Base-by-base conservation (phyloP, 2,888 invertebrate species). In the Ditula angustiorana region DNA sequence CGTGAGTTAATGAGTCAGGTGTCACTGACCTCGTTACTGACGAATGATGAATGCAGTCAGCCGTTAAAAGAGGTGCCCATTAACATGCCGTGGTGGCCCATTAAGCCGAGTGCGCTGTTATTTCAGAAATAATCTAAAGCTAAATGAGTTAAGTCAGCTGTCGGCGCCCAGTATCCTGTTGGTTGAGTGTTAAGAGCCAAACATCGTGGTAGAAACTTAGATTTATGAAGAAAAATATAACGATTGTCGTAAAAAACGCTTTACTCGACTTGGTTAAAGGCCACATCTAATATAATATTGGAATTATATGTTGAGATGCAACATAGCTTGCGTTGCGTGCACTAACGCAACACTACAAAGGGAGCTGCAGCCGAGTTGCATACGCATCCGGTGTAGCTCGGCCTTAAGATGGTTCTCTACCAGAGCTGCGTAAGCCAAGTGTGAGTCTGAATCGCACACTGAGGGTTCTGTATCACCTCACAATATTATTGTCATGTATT, bases 21-120 rank as follows among this genome's bases (percentile, higher is more conserved):
- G 88, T 85, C 88, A 83, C 81, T 82, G 88, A 78, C 88, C 90
- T 87, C 86, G 85, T 87, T 88, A 89, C 77, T 63, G 75, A 74
- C 77, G 76, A 81, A 85, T 87, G 88, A 90, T 87, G 85, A 83
- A 90, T 88, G 85, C 76, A 82, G 76, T 82, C 76, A 78, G 74
- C 81, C 79, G 83, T 86, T 88, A 86, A 88, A 86, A 88, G 83
- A 83, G 81, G 77, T 79, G 77, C 72, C 82, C 85, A 88, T 88
- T 89, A 87, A 80, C 80, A 78, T 75, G 73, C 77, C 74, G 69
- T 71, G 71, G 65, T 61, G 66, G 62, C 73, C 53, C 79, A 84
- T 85, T 83, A 83, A 76, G 76, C 68, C 68, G 75, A 76, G 77
- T 77, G 77, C 74, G 67, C 69, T 62, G 73, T 76, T 82, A 81